Evolutionary conservation across 2,113 vertebrate genomes (phyloP), one percentile per base, ranked within the genome.

Genomic region (Gyps fulvus): DNA sequence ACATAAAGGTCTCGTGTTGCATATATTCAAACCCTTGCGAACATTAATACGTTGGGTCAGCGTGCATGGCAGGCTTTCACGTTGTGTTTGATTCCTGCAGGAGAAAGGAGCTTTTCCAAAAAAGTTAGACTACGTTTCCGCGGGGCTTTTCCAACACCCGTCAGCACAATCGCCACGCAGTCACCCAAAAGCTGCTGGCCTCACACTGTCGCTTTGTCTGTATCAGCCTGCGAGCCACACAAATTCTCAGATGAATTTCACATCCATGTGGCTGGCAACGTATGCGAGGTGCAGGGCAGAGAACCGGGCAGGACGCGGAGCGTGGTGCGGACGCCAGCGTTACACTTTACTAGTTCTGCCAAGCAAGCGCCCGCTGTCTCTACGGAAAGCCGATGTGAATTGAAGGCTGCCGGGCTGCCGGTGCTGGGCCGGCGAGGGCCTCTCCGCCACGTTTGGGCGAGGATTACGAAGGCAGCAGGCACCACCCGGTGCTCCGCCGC

Each of bases 21-120:
- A 7, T 5, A 11, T 4, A 18, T 16, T 54, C 66, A 40, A 55
- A 66, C 17, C 26, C 58, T 66, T 1, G 5, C 0, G 4, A 77
- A 65, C 43, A 17, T 16, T 8, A 40, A 18, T 5, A 47, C 3
- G 1, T 6, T 2, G 20, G 65, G 34, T 50, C 61, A 55, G 78
- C 0, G 38, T 7, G 26, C 2, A 2, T 36, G 36, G 42, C 1
- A 19, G 0, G 9, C 26, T 59, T 79, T 23, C n/a, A 42, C 2
- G 9, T 22, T 9, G 38, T 2, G 15, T 59, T 45, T 16, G 40
- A 49, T 20, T 86, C 54, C 71, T 5, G 50, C 36, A 25, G 73
- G 2, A 76, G 73, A 84, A 59, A 45, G 34, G 61, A 80, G 49
- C 62, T 82, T 62, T 52, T 63, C 83, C 43, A 55, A 65, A 54